A percentile compares a stretch with the other conserved stretches of the same genome.
phyloP scores from a whole-genome alignment of 1,140 invertebrate species.

The Drosophila athabasca region DNA sequence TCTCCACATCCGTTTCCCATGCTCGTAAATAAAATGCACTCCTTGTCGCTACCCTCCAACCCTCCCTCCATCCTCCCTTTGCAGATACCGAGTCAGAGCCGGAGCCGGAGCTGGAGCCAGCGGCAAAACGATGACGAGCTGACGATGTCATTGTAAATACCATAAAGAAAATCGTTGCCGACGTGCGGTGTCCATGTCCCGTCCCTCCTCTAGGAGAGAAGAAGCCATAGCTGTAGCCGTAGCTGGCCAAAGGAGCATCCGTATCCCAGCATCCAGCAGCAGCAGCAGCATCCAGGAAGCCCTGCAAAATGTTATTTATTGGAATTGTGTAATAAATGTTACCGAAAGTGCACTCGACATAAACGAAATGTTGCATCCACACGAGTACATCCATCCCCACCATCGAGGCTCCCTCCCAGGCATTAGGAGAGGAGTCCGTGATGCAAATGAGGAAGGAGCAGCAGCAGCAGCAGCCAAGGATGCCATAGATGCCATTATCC shows the following conservation, averaged over 20 bases:
- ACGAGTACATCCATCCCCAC: neutral
- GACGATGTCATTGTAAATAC: slow-evolving; percentile 76
- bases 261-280: slow-evolving; percentile 19
- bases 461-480: slow-evolving; percentile 1
- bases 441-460: slow-evolving; percentile 40
- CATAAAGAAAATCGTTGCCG: slow-evolving; percentile 75
- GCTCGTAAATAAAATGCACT: slow-evolving; percentile 45
- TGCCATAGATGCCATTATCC: slow-evolving; percentile 13
- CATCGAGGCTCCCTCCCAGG: neutral
- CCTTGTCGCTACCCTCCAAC: neutral
- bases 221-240: no score
- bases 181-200: slow-evolving; percentile 32
- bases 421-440: neutral
- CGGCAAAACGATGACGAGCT: slow-evolving; percentile 72
- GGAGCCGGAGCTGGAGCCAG: slow-evolving; percentile 10
- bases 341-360: slow-evolving; percentile 76
- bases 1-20: no score
- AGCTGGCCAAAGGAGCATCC: slow-evolving; percentile 11
- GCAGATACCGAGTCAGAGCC: no score
- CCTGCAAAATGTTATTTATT: slow-evolving; percentile 76
- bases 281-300: slow-evolving; percentile 56
- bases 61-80: neutral
- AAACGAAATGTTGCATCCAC: slow-evolving; percentile 62
- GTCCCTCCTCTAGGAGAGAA: neutral
- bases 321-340: slow-evolving; percentile 79